These are phyloP conservation scores for Platorchestia sp. DNA, from an alignment of 1,140 invertebrate species.

Conservation along the genomic window DNA sequence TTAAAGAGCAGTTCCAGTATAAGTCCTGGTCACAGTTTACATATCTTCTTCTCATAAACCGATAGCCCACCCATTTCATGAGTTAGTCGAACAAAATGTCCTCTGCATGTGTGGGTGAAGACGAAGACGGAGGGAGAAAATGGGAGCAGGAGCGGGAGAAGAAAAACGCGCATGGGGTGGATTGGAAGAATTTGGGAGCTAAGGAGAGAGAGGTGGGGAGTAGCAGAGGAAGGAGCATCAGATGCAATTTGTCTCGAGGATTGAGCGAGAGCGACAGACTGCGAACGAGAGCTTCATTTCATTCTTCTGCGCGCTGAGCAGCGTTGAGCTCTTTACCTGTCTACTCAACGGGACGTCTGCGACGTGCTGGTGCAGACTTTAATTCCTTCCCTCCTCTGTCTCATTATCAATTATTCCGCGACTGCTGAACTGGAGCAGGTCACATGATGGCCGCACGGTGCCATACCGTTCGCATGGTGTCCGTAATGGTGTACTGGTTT, in stretches of 20 bases:
- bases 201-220: too few species aligned
- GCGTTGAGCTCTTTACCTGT: not conserved
- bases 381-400: not conserved
- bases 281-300: not conserved
- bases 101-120: not conserved
- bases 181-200: not conserved
- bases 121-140: not conserved
- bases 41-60: not conserved
- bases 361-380: not conserved
- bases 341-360: not conserved
- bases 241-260: not conserved
- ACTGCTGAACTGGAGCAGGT: too few species aligned
- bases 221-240: not conserved
- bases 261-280: not conserved
- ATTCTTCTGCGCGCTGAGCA: not conserved
- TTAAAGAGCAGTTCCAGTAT: not conserved
- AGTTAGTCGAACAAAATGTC: not conserved
- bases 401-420: too few species aligned
- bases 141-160: not conserved
- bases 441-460: too few species aligned
- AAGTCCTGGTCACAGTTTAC: not conserved
- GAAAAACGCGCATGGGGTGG: not conserved
- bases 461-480: too few species aligned
- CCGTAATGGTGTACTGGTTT: too few species aligned
- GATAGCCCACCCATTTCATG: not conserved